Percentiles rank a stretch among this genome's conserved stretches.
phyloP scores from a whole-genome alignment of 64 coral and sea anemone genomes.

The Anthopleura sola region DNA sequence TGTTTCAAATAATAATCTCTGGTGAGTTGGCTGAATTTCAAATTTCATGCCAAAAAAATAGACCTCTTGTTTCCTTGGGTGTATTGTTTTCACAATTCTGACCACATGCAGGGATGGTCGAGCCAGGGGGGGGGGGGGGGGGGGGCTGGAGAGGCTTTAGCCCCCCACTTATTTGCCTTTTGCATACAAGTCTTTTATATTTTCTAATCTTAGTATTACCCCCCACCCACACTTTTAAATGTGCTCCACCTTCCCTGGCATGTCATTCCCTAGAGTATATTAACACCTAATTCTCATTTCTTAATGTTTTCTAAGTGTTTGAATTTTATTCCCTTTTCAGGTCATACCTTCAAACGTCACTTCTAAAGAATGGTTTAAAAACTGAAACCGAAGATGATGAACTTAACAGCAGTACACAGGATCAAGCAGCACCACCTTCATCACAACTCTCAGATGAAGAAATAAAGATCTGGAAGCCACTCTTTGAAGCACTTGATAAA shows the following conservation, averaged over 20 bases:
- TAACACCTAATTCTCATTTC: too few species aligned
- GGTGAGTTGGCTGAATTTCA: slow-evolving; percentile 12
- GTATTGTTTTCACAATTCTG: too few species aligned
- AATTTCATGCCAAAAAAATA: neutral
- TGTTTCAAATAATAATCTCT: slow-evolving; percentile 52
- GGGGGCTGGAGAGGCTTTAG: too few species aligned
- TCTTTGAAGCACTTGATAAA: slow-evolving; percentile 66
- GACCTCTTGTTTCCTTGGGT: too few species aligned
- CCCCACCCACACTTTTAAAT: too few species aligned
- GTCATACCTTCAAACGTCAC: neutral
- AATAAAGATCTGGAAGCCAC: slow-evolving; percentile 49
- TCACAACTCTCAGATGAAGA: slow-evolving; percentile 13
- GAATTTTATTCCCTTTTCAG: neutral
- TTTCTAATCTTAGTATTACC: too few species aligned
- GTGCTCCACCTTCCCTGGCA: too few species aligned
- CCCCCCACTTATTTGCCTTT: too few species aligned
- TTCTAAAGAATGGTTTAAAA: neutral
- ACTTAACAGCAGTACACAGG: neutral
- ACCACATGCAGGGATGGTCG: too few species aligned
- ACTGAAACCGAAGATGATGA: neutral
- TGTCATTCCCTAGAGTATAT: too few species aligned
- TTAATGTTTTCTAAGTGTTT: neutral
- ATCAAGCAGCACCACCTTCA: neutral
- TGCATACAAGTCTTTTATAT: too few species aligned
- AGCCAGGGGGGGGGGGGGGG: too few species aligned